Percentiles rank a stretch among this genome's conserved stretches.
Conservation (phyloP, 2,888 invertebrate genomes). For the Sylvicola cinctus region DNA sequence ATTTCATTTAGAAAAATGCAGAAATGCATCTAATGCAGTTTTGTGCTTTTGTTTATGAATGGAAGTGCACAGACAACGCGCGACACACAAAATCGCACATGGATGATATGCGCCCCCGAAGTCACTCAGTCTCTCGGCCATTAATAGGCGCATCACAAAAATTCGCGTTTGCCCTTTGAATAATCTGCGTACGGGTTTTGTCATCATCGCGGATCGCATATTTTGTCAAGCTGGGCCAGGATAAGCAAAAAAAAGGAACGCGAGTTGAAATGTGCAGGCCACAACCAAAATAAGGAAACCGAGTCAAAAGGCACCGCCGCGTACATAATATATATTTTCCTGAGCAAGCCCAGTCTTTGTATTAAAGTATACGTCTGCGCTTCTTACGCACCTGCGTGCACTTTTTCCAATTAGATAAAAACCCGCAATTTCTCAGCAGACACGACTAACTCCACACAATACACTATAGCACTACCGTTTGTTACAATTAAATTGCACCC, state of each 20-base stretch:
- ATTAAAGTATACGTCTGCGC: constrained; percentile 82
- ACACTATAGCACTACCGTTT: no score
- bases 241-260: no score
- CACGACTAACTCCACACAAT: neutral
- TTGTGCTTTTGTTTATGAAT: constrained; percentile 3
- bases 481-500: no score
- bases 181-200: no score
- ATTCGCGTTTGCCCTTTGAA: constrained; percentile 4
- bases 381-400: constrained; percentile 91
- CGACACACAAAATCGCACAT: no score
- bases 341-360: constrained; percentile 77
- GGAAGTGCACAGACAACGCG: no score
- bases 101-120: no score
- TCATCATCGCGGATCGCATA: no score
- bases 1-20: neutral
- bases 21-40: neutral
- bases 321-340: constrained; percentile 21
- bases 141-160: constrained; percentile 7
- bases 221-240: no score
- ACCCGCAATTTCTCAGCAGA: neutral
- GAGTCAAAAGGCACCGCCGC: constrained; percentile 22
- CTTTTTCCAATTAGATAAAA: constrained; percentile 19
- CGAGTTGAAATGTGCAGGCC: neutral
- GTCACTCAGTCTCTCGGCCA: no score
- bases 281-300: constrained; percentile 2